Evolutionary conservation across 2,113 vertebrate species (phyloP).

Genomic region (Atlantisia rogersi): DNA sequence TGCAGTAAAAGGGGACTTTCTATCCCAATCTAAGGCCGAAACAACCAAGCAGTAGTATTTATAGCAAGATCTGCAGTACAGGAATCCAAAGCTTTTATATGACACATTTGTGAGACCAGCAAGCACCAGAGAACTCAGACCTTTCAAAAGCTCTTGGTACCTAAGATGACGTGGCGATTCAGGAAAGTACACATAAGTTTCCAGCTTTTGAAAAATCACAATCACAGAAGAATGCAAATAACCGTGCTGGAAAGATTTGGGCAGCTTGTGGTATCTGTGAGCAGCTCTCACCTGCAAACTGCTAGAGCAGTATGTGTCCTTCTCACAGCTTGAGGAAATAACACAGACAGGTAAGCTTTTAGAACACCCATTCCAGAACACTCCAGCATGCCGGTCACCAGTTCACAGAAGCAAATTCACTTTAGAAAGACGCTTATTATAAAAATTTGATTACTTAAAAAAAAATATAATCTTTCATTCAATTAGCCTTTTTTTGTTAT

Average conservation of each 20-base stretch:
- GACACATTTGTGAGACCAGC: background rate
- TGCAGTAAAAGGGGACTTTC: background rate
- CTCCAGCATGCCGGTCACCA: background rate
- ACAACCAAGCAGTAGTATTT: background rate
- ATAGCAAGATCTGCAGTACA: fast-evolving
- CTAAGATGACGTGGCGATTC: fast-evolving
- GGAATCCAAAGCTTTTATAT: background rate
- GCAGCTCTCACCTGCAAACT: background rate
- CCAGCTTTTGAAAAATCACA: background rate
- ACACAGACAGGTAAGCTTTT: background rate
- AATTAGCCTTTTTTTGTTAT: background rate
- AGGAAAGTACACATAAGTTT: background rate
- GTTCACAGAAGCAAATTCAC: background rate
- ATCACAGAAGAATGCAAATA: background rate
- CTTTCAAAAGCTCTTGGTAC: background rate
- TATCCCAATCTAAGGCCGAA: background rate
- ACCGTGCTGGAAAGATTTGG: background rate
- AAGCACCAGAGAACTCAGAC: background rate
- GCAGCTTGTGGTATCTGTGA: background rate
- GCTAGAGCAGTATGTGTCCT: background rate
- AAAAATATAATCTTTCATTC: constrained; percentile 18
- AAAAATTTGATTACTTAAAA: background rate
- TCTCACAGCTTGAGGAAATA: background rate
- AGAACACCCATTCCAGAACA: background rate
- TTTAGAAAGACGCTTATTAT: background rate